phyloP scores from a whole-genome alignment of 2,888 invertebrate species.

The Dryococelus australis region DNA sequence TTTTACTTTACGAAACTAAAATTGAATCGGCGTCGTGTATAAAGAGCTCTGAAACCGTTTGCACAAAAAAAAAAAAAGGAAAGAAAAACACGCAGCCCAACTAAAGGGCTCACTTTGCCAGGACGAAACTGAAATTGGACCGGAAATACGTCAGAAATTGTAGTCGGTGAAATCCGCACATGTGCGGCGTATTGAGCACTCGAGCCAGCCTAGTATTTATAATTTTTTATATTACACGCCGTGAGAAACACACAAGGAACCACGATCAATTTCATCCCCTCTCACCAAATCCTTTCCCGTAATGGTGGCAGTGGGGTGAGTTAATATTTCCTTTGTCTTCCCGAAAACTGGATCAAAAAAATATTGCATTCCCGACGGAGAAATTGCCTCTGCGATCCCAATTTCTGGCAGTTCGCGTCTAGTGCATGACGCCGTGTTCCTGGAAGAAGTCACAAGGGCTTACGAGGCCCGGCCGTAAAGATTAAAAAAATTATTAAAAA shows the following conservation, averaged over 20 bases:
- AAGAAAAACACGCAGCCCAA: no score
- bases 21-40: no score
- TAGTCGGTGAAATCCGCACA: no score
- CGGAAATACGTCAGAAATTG: no score
- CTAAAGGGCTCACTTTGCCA: no score
- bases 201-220: no score
- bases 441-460: background rate
- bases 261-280: background rate
- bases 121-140: no score
- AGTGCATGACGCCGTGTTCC: background rate
- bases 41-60: no score
- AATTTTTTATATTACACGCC: background rate
- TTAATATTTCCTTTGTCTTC: background rate
- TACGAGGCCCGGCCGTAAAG: background rate
- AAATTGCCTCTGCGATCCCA: background rate
- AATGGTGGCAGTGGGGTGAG: background rate
- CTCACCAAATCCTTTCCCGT: background rate
- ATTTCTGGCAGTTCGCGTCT: background rate
- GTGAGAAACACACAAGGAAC: background rate
- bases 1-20: no score
- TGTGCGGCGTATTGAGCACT: no score
- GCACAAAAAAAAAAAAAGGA: no score
- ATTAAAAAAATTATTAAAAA: background rate
- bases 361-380: background rate
- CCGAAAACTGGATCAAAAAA: background rate